phyloP scores from a whole-genome alignment of 2,797 vertebrate species.

The Sebastes hubbsi region DNA sequence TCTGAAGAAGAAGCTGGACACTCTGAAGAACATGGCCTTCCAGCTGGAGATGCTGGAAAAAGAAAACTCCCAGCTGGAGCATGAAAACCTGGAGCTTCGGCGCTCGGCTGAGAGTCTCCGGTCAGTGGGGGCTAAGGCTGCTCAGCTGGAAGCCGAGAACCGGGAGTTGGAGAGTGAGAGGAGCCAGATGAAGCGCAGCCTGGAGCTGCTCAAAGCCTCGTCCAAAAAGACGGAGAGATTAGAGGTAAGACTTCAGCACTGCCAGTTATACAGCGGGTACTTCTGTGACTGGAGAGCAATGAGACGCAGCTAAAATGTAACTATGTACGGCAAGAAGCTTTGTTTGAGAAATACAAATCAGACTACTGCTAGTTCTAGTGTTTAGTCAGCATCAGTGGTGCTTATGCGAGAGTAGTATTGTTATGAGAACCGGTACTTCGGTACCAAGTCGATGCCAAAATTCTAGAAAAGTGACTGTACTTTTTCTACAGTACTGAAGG shows the following conservation, averaged over 20 bases:
- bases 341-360: neutral
- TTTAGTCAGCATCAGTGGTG: neutral
- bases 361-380: neutral
- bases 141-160: conserved; percentile 93
- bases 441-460: too few species aligned
- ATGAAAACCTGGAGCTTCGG: conserved; percentile 93
- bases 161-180: conserved; percentile 94
- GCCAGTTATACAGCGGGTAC: neutral
- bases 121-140: conserved; percentile 87
- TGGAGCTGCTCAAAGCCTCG: conserved; percentile 94
- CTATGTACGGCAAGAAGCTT: neutral
- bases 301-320: neutral
- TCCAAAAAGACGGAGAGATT: conserved; percentile 95
- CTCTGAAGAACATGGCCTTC: conserved; percentile 90
- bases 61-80: conserved; percentile 93
- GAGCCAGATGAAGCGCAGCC: conserved; percentile 89
- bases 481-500: too few species aligned
- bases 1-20: conserved; percentile 92
- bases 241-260: conserved; percentile 77
- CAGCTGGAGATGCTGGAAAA: conserved; percentile 95
- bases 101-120: conserved; percentile 90
- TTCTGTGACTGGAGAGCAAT: neutral
- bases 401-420: neutral
- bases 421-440: too few species aligned
- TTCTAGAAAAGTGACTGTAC: too few species aligned